These are phyloP conservation scores for Microcebus murinus DNA, from an alignment of 2,113 vertebrate genomes.

Conservation along the genomic window DNA sequence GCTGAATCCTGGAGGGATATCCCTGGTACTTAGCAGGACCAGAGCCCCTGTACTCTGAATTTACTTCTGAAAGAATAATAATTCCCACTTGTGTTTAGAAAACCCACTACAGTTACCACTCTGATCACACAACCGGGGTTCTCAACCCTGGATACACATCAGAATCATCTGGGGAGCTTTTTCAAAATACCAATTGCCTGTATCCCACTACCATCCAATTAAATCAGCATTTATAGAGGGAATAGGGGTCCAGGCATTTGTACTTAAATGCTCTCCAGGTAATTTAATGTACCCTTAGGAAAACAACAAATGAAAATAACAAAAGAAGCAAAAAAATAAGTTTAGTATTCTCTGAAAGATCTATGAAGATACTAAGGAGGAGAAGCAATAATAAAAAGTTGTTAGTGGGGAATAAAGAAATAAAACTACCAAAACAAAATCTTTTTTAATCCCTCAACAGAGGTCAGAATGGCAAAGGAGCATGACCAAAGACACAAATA, in stretches of 20 bases:
- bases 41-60: neutral
- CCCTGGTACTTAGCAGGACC: neutral
- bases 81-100: neutral
- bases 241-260: neutral
- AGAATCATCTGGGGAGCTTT: neutral
- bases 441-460: neutral
- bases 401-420: neutral
- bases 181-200: neutral
- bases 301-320: neutral
- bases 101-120: neutral
- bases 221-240: neutral
- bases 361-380: neutral
- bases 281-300: neutral
- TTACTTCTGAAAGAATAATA: neutral
- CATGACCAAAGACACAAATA: neutral
- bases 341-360: constrained; percentile 27
- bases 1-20: neutral
- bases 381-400: neutral
- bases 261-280: constrained; percentile 26
- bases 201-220: neutral
- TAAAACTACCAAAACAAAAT: neutral
- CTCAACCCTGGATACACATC: neutral
- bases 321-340: neutral
- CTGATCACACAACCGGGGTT: neutral
- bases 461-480: neutral